Evolutionary conservation across 2,888 invertebrate species (phyloP).

Genomic region (Nipponacmea schrenckii): DNA sequence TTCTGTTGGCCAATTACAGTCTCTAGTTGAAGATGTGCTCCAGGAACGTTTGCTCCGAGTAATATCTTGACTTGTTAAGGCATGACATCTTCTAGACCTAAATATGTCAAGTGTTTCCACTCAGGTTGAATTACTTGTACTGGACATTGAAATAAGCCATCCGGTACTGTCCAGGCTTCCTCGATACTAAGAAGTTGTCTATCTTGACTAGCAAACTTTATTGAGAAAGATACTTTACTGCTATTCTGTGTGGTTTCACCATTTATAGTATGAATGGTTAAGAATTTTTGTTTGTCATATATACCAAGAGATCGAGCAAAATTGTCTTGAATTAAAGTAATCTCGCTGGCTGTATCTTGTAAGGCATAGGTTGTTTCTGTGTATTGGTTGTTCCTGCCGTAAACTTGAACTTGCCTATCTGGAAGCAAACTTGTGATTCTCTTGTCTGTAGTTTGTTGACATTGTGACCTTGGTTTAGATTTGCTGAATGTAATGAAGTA

Average conservation of each 20-base stretch:
- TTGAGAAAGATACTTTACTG: neutral
- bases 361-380: neutral
- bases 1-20: neutral
- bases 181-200: neutral
- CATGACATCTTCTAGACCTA: neutral
- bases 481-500: neutral
- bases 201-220: neutral
- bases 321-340: neutral
- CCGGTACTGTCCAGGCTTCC: neutral
- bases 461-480: neutral
- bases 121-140: neutral
- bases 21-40: neutral
- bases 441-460: no score
- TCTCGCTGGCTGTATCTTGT: neutral
- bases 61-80: neutral
- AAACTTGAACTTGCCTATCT: neutral
- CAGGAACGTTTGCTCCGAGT: neutral
- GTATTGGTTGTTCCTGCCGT: neutral
- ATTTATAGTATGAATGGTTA: neutral
- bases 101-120: neutral
- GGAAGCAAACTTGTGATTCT: neutral
- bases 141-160: neutral
- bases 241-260: no score
- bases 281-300: neutral
- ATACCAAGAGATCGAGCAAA: neutral